Percentiles rank a stretch among this genome's conserved stretches.
phyloP scores from a whole-genome alignment of 2,888 invertebrate genomes.

The Steinernema hermaphroditum region DNA sequence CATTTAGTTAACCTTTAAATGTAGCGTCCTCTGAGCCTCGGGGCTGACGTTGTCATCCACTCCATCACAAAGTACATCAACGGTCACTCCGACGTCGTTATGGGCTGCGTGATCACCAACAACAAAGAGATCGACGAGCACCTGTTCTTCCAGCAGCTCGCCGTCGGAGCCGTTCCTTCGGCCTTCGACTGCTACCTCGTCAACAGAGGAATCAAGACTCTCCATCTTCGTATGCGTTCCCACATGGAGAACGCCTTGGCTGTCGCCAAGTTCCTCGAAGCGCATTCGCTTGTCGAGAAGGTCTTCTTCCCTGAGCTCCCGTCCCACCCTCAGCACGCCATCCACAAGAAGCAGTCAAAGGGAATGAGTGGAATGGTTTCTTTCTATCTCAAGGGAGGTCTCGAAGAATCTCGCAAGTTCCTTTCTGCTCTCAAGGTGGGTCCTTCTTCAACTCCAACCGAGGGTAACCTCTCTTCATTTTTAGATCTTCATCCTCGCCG shows the following conservation, averaged over 20 bases:
- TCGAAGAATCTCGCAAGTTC: slow-evolving; percentile 77
- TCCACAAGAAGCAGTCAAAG: slow-evolving; percentile 78
- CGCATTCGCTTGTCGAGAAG: slow-evolving; percentile 77
- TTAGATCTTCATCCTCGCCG: slow-evolving; percentile 80
- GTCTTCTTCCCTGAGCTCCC: slow-evolving; percentile 73
- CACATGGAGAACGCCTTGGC: slow-evolving; percentile 80
- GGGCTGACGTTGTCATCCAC: slow-evolving; percentile 87
- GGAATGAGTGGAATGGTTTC: slow-evolving; percentile 86
- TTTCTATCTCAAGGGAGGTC: slow-evolving; percentile 80
- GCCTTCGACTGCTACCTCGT: slow-evolving; percentile 94
- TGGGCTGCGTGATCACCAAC: slow-evolving; percentile 84
- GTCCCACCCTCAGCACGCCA: slow-evolving; percentile 82
- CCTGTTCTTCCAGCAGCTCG: slow-evolving; percentile 74
- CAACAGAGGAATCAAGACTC: slow-evolving; percentile 84
- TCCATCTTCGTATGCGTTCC: slow-evolving; percentile 85
- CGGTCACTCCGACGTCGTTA: slow-evolving; percentile 93
- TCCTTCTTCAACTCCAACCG: neutral
- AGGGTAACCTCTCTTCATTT: slow-evolving; percentile 28
- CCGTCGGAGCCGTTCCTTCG: slow-evolving; percentile 88
- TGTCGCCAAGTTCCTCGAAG: slow-evolving; percentile 81
- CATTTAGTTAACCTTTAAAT: slow-evolving; percentile 30
- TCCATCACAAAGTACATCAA: slow-evolving; percentile 97
- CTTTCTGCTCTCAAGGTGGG: slow-evolving; percentile 74
- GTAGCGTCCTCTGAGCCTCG: slow-evolving; percentile 83
- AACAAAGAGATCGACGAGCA: slow-evolving; percentile 76